Conservation (phyloP, 2,113 vertebrate species). For the Dasyurus viverrinus region DNA sequence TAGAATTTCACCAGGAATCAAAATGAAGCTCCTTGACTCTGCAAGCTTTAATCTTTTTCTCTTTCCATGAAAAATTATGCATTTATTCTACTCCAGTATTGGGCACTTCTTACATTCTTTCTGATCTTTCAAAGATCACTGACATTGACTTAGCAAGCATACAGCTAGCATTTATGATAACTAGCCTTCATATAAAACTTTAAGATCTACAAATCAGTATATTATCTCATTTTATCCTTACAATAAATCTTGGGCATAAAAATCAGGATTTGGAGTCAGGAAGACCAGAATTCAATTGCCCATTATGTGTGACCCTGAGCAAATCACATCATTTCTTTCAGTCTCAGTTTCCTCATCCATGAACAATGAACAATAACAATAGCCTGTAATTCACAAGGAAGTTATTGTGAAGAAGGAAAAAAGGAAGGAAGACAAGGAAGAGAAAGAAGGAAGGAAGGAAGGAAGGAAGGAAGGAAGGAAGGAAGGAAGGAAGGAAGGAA, state of each 20-base stretch:
- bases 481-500: too few species aligned
- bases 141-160: not conserved
- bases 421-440: too few species aligned
- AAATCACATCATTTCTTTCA: not conserved
- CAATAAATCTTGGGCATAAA: not conserved
- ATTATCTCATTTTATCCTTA: not conserved
- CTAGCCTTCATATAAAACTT: not conserved
- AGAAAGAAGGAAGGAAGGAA: too few species aligned
- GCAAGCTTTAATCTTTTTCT: not conserved
- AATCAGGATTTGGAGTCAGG: not conserved
- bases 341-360: not conserved
- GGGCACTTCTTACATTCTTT: not conserved
- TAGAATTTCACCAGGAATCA: not conserved
- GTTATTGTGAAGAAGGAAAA: not conserved
- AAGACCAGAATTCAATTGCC: not conserved
- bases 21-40: not conserved
- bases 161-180: not conserved
- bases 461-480: too few species aligned
- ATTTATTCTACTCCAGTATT: not conserved
- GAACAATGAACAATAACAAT: not conserved
- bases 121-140: not conserved
- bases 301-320: not conserved
- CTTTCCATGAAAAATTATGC: not conserved
- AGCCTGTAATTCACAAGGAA: not conserved
- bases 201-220: not conserved